These are phyloP conservation scores for Alloplasta piceator DNA, from an alignment of 2,888 invertebrate species.

Conservation along the genomic window DNA sequence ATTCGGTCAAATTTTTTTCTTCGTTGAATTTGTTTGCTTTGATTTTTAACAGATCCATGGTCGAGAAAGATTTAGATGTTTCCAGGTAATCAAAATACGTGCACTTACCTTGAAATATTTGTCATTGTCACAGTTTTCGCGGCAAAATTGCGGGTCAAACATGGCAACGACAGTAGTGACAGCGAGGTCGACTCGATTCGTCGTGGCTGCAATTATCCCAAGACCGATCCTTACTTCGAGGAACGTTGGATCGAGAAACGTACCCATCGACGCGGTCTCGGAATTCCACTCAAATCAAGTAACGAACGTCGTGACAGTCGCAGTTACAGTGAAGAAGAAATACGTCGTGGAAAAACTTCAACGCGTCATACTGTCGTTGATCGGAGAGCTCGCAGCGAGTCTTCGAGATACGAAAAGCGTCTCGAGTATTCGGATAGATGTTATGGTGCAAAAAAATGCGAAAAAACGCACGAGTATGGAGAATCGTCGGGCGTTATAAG, in stretches of 20 bases:
- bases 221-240: conserved; percentile 78
- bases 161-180: conserved; percentile 76
- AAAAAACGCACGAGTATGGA: conserved; percentile 83
- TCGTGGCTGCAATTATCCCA: conserved; percentile 67
- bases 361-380: conserved; percentile 78
- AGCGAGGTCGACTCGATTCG: conserved; percentile 70
- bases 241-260: conserved; percentile 79
- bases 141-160: conserved; percentile 79
- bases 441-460: conserved; percentile 68
- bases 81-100: neutral
- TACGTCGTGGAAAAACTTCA: conserved; percentile 83
- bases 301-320: conserved; percentile 79
- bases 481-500: conserved; percentile 84
- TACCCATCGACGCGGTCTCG: conserved; percentile 71
- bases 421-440: conserved; percentile 64
- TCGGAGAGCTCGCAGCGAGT: conserved; percentile 79
- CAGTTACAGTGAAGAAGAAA: conserved; percentile 81
- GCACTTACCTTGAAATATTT: conserved; percentile 16
- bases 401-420: conserved; percentile 75
- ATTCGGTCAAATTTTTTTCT: neutral
- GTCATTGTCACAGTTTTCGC: conserved; percentile 74
- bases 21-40: neutral
- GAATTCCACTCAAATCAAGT: conserved; percentile 68
- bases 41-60: neutral
- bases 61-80: neutral